Base-by-base conservation (phyloP, 2,797 vertebrate genomes). In the Coregonus suidteri region DNA sequence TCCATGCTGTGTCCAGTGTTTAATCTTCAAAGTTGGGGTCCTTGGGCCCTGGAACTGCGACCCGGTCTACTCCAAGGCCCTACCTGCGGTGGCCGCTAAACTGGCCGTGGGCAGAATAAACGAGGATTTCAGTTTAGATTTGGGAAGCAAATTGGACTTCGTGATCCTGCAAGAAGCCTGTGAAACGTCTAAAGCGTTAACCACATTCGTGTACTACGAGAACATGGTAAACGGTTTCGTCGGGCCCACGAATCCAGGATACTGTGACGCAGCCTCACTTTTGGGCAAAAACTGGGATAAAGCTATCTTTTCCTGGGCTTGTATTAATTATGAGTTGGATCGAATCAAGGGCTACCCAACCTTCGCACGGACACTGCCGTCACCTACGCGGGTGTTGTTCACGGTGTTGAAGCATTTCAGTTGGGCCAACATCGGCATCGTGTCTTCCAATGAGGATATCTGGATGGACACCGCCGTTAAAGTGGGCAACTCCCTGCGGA, bases 11-110 rank as follows among this genome's bases (percentile, higher is more conserved):
- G 92, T 90, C 37, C 84, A 80, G 35, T 95, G 95, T 81, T 83
- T 93, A 30, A 91, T 92, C 73, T 93, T 95, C 85, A 95, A 90
- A 89, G 93, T 95, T 4, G 94, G 93, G n/a, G 89, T 93, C 1
- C 71, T 95, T 51, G 95, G 95, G 31, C 95, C 93, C 30, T 96
- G 93, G 94, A 91, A 93, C 88, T 95, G 94, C 79, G 92, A 94
- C 87, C 88, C 85, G 0, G 35, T 92, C 7, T 92, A 93, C 79
- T 90, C 92, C 79, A 94, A 90, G 86, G 90, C 94, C 4, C 80
- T 92, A 52, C 94, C 94, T 0, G 81, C 86, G 0, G 81, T 88
- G 0, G 93, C 93, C 0, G 93, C 93, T 73, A 90, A 87, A 53
- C 87, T 93, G 3, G 93, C 92, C 0, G 89, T 93, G 47, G 85